Evolutionary conservation across 2,888 invertebrate genomes (phyloP).

Genomic region (Seira musarum): DNA sequence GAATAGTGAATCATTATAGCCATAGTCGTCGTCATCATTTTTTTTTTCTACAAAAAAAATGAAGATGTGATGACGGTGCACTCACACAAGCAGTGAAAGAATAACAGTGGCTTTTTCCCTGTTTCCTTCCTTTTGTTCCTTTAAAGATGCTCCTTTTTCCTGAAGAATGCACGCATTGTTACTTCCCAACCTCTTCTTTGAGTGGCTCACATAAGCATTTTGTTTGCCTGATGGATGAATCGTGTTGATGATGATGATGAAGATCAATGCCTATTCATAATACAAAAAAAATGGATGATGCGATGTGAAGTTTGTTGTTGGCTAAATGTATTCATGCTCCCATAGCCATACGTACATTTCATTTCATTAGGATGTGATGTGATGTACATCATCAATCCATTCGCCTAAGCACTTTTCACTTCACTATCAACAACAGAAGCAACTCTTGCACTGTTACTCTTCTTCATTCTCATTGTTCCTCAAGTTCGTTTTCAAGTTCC

Average conservation of each 20-base stretch:
- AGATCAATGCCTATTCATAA: background rate
- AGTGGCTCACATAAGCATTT: background rate
- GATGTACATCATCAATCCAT: background rate
- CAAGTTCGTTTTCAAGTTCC: too few relatives aligned
- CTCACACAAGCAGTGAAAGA: background rate
- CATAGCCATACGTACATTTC: background rate
- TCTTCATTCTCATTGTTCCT: too few relatives aligned
- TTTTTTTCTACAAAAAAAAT: background rate
- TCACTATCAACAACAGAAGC: too few relatives aligned
- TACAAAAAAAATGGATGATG: background rate
- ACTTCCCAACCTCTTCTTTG: background rate
- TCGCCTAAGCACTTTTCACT: too few relatives aligned
- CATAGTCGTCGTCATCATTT: conserved; percentile 21
- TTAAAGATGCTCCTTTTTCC: conserved; percentile 4
- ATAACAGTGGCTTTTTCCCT: conserved; percentile 3
- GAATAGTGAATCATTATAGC: background rate
- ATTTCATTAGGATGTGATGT: background rate
- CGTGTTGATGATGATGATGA: background rate
- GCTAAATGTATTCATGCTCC: background rate
- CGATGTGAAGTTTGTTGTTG: too few relatives aligned
- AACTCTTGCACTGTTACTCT: too few relatives aligned
- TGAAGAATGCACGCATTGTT: background rate
- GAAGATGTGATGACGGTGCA: background rate
- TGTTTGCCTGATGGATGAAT: background rate
- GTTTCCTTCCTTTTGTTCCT: conserved; percentile 11